Evolutionary conservation across 2,797 vertebrate genomes (phyloP), one percentile per base, ranked within the genome.

Genomic region (Aotus griseimembra): DNA sequence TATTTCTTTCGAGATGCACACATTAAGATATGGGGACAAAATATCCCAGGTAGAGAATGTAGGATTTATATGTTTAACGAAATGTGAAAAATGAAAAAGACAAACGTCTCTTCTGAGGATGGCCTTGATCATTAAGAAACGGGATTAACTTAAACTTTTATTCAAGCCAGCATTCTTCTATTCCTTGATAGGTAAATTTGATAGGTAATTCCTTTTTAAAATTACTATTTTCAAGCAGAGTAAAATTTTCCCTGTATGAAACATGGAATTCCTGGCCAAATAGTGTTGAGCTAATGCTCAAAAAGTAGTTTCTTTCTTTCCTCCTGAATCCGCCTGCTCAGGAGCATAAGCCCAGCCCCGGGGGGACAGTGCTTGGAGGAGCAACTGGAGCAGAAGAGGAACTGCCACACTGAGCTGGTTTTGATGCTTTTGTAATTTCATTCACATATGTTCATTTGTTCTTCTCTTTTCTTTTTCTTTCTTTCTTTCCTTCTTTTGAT

Each of bases 41-140:
- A 80, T 58, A 96, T 6, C 86, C 9, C 41, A 91, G 44, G 50
- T 24, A 46, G 76, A 93, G 48, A 93, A 85, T 6, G 26, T 55
- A 41, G 67, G 81, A 97, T 92, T 73, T 80, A 70, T 39, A 36
- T 26, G n/a, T 94, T 86, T 90, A 72, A 94, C 83, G 82, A 96
- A 96, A 90, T 70, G 73, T 70, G 80, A 90, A 96, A 79, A 89
- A 24, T 89, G 44, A 5, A 77, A 82, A 61, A 88, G 41, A 94
- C 22, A 73, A 61, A n/a, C 36, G 73, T 82, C 6, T 7, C n/a
- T 96, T 92, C 46, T 75, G 61, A 96, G 92, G 93, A 57, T 52
- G 58, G 36, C 8, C 20, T 96, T 64, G 50, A 84, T 67, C 84
- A 88, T 73, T 77, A 39, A 11, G 57, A 97, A 94, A 77, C 52